Evolutionary conservation across 2,797 vertebrate genomes (phyloP).

Genomic region (Tenualosa ilisha): DNA sequence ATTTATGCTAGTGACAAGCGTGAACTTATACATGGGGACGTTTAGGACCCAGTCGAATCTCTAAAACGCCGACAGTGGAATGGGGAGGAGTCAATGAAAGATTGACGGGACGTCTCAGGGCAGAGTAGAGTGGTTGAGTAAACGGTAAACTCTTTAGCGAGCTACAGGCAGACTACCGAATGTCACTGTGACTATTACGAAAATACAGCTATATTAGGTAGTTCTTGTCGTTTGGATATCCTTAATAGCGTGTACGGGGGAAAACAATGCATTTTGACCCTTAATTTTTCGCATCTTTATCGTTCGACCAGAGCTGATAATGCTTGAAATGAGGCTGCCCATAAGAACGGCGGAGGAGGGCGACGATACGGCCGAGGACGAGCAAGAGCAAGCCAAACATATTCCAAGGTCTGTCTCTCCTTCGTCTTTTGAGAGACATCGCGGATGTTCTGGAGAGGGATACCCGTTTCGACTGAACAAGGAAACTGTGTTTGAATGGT

Average conservation of each 20-base stretch:
- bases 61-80: not conserved
- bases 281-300: conserved; percentile 49
- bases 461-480: conserved; percentile 71
- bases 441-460: conserved; percentile 25
- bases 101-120: conserved; percentile 47
- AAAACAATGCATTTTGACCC: conserved; percentile 52
- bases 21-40: not conserved
- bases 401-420: conserved; percentile 60
- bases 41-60: conserved; percentile 46
- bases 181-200: conserved; percentile 55
- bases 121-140: conserved; percentile 40
- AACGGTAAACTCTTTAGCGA: conserved; percentile 26
- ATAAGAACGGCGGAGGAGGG: conserved; percentile 77
- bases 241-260: not conserved
- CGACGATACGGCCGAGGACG: conserved; percentile 67
- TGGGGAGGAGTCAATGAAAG: conserved; percentile 44
- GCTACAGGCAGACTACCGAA: conserved; percentile 48
- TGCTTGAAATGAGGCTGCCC: conserved; percentile 90
- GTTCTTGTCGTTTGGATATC: not conserved
- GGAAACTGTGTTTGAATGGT: conserved; percentile 91
- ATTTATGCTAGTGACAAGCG: no score
- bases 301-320: conserved; percentile 74
- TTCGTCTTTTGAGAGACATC: conserved; percentile 54
- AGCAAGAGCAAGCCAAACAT: conserved; percentile 59
- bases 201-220: conserved; percentile 33